Percentiles rank a stretch among this genome's conserved stretches.
These are phyloP conservation scores for Pampusana beccarii DNA, from an alignment of 2,113 vertebrate species.

Conservation along the genomic window DNA sequence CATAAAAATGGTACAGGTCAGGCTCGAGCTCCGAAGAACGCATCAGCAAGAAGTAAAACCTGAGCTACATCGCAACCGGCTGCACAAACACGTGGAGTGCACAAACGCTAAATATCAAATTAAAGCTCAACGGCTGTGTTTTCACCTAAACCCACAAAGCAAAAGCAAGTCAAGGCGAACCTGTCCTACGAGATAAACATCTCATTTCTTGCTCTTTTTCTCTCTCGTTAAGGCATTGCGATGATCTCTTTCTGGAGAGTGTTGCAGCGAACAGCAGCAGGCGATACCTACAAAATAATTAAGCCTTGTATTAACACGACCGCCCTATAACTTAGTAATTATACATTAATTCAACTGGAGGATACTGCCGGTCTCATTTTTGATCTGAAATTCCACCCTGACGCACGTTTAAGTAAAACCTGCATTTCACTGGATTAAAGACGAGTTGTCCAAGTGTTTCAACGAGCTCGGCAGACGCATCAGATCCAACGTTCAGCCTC, in stretches of 20 bases:
- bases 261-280: background rate
- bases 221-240: background rate
- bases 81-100: constrained; percentile 5
- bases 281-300: background rate
- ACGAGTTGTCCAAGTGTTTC: background rate
- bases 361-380: background rate
- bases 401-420: background rate
- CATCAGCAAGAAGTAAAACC: background rate
- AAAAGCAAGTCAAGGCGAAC: background rate
- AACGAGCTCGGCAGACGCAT: accelerated
- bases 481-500: background rate
- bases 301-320: background rate
- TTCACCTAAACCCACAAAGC: background rate
- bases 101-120: background rate
- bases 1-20: constrained; percentile 44
- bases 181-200: background rate
- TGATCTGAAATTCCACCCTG: background rate
- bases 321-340: background rate
- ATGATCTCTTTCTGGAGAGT: background rate
- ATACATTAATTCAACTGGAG: background rate
- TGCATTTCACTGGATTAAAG: background rate
- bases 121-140: background rate
- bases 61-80: background rate
- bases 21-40: background rate
- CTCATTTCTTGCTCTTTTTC: background rate